phyloP scores from a whole-genome alignment of 2,888 invertebrate genomes.

The Drosophila hawaiiensis region DNA sequence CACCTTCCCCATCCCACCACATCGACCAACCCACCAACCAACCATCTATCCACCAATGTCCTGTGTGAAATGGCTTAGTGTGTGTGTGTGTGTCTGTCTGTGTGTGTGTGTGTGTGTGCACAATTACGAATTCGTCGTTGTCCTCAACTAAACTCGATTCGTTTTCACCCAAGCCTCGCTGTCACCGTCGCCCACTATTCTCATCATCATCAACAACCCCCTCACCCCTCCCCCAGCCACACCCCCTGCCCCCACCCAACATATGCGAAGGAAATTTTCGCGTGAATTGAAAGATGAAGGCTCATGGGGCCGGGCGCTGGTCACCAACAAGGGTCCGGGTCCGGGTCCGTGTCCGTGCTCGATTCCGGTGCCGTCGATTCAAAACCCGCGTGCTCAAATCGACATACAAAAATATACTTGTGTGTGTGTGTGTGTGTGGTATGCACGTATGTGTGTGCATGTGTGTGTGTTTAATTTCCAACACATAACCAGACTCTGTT shows the following conservation, averaged over 20 bases:
- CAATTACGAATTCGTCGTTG: constrained; percentile 78
- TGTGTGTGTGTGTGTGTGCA: constrained; percentile 65
- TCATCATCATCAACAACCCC: constrained; percentile 28
- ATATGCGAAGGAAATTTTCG: constrained; percentile 77
- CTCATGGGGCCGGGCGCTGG: constrained; percentile 69
- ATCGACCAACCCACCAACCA: constrained; percentile 1
- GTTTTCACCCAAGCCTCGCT: constrained; percentile 71
- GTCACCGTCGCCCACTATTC: constrained; percentile 61
- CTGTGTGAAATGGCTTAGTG: constrained; percentile 53
- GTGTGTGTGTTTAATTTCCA: constrained; percentile 48
- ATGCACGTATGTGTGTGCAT: constrained; percentile 14
- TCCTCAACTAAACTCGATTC: constrained; percentile 78
- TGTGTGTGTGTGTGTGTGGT: neutral
- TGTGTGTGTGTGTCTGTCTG: constrained; percentile 65
- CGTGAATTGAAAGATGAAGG: constrained; percentile 82
- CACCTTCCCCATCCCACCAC: neutral
- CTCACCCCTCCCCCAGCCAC: constrained; percentile 32
- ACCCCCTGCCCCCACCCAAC: constrained; percentile 1
- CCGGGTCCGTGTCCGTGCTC: neutral
- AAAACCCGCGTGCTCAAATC: constrained; percentile 17
- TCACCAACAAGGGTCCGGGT: constrained; percentile 47
- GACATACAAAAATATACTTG: constrained; percentile 40
- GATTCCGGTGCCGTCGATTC: constrained; percentile 20
- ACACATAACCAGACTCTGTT: constrained; percentile 45
- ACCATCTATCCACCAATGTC: constrained; percentile 13